Percentiles rank a stretch among this genome's conserved stretches.
Conservation (phyloP, 2,888 invertebrate species). For the Adelognathus sp. region DNA sequence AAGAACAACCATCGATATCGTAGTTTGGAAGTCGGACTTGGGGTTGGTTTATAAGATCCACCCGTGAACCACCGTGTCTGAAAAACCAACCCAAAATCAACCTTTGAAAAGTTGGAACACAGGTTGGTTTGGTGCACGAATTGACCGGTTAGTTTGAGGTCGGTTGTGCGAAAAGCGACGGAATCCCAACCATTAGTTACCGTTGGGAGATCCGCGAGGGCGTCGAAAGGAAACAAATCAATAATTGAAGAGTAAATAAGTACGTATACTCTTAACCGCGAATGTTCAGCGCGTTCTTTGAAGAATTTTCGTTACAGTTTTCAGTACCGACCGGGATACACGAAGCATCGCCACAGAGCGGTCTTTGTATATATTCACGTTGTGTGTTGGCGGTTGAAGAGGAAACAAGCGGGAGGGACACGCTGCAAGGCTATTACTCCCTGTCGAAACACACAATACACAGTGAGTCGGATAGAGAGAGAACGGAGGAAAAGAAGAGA, state of each 20-base stretch:
- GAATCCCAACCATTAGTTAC: too few relatives aligned
- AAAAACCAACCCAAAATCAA: background rate
- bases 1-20: too few relatives aligned
- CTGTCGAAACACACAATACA: slow-evolving; percentile 29
- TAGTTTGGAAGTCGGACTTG: too few relatives aligned
- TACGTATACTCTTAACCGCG: background rate
- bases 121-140: too few relatives aligned
- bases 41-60: too few relatives aligned
- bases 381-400: background rate
- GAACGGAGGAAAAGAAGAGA: slow-evolving; percentile 18
- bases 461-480: slow-evolving; percentile 24
- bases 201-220: too few relatives aligned
- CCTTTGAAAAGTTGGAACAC: background rate
- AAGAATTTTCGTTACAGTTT: background rate
- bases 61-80: too few relatives aligned
- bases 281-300: background rate
- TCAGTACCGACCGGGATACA: background rate
- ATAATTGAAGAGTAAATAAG: background rate
- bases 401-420: background rate
- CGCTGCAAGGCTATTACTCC: slow-evolving; percentile 39
- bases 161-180: too few relatives aligned
- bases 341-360: background rate
- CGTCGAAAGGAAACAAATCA: background rate
- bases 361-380: slow-evolving; percentile 10
- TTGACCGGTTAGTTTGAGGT: too few relatives aligned